Conservation (phyloP, 2,797 vertebrate species). For the Micrastur ruficollis region DNA sequence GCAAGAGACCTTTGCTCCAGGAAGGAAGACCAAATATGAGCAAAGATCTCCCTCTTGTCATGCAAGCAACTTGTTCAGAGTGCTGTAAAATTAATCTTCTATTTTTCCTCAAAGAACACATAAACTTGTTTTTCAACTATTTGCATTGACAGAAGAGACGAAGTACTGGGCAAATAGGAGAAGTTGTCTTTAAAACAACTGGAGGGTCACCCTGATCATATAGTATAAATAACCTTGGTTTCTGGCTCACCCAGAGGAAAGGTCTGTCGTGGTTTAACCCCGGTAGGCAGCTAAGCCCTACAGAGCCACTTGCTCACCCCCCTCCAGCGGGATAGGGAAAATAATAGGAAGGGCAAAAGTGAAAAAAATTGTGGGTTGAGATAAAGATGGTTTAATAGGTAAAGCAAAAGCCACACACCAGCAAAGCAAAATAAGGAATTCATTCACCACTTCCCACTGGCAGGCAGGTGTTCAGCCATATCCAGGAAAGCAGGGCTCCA, state of each 20-base stretch:
- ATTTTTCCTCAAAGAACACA: background rate
- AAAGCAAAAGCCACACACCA: background rate
- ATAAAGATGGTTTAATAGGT: background rate
- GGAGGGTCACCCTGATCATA: background rate
- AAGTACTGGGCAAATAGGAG: background rate
- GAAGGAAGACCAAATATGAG: background rate
- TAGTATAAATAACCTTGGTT: background rate
- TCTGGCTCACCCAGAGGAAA: background rate
- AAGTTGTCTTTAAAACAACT: background rate
- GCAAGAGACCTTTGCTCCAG: background rate
- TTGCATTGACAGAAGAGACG: background rate
- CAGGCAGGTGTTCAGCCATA: too few relatives aligned
- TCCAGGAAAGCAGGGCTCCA: background rate
- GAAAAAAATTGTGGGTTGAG: background rate
- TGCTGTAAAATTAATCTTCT: background rate
- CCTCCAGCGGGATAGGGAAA: background rate
- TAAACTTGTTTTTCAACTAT: background rate
- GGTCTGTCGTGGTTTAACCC: background rate
- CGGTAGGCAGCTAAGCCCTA: background rate
- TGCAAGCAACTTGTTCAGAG: background rate
- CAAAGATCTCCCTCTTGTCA: background rate
- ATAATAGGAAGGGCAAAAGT: background rate
- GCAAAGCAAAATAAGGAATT: too few relatives aligned
- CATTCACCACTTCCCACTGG: too few relatives aligned
- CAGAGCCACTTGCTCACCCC: background rate